Conservation (phyloP, 2,888 invertebrate species). For the Trachelus troglodyta region DNA sequence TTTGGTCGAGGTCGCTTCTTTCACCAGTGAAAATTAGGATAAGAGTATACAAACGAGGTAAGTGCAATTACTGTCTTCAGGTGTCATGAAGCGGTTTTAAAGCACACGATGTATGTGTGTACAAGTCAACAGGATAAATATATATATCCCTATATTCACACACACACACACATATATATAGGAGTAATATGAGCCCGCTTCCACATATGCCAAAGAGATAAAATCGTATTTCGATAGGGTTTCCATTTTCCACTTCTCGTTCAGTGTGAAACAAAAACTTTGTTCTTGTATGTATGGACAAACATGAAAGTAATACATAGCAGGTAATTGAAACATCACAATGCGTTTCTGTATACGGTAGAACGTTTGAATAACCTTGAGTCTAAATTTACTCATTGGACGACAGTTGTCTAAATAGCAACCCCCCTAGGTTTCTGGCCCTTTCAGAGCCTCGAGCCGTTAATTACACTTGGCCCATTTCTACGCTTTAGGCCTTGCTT, state of each 20-base stretch:
- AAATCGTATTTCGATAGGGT: background rate
- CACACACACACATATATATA: background rate
- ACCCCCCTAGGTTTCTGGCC: background rate
- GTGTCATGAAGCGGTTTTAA: background rate
- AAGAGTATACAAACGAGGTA: constrained; percentile 4
- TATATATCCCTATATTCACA: background rate
- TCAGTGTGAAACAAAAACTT: background rate
- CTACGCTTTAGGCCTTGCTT: background rate
- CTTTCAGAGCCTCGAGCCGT: constrained; percentile 1
- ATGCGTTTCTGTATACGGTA: background rate
- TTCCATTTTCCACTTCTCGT: background rate
- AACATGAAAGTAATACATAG: background rate
- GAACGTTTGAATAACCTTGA: background rate
- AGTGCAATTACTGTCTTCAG: constrained; percentile 6
- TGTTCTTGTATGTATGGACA: background rate
- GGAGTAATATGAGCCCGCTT: background rate
- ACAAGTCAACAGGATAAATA: background rate
- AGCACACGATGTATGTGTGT: background rate
- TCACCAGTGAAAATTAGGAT: background rate
- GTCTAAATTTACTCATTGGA: background rate
- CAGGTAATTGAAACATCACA: background rate
- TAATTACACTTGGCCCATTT: constrained; percentile 9
- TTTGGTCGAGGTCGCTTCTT: background rate
- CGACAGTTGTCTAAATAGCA: background rate
- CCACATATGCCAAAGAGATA: background rate